Base-by-base conservation (phyloP, 1,140 invertebrate genomes). In the Diplogasteroides magnus region DNA sequence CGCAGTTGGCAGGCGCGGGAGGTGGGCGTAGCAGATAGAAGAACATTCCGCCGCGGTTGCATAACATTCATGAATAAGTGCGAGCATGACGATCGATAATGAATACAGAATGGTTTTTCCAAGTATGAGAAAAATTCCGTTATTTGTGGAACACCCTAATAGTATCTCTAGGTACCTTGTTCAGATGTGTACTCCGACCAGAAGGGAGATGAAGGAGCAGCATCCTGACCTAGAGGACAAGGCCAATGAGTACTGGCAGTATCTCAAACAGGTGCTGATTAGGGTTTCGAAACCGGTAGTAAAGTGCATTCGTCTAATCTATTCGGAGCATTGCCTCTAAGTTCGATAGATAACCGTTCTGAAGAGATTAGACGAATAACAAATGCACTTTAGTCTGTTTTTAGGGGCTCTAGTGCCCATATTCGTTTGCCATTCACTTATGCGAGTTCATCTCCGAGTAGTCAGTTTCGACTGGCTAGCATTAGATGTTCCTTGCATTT, bases 221-320 rank as follows among this genome's bases (percentile, higher is more conserved):
- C 67, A 68, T 61, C 66, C 31, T 13, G 68, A 69, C 13, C 6
- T 14, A 0, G 68, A 69, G 56, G 27, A 31, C 1, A 69, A 69
- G 29, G 15, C 32, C 19, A 31, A 71, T 2, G 31, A 69, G 29
- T 69, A 69, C 28, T 69, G 67, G 67, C 11, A 70, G 19, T 69
- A 69, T 25, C 26, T 69, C 28, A 69, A 69, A 56, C 68, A 68
- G 29, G 64, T 60, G n/a, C n/a, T n/a, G n/a, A n/a, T n/a, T n/a
- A n/a, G n/a, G n/a, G n/a, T n/a, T n/a, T n/a, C n/a, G n/a, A n/a
- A n/a, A n/a, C n/a, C n/a, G n/a, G n/a, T n/a, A n/a, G n/a, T n/a
- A n/a, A n/a, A n/a, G n/a, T n/a, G n/a, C n/a, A n/a, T n/a, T n/a
- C n/a, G n/a, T n/a, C n/a, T n/a, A n/a, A n/a, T n/a, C n/a, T n/a